phyloP scores from a whole-genome alignment of 2,797 vertebrate genomes.

The Pachyuromys duprasi region DNA sequence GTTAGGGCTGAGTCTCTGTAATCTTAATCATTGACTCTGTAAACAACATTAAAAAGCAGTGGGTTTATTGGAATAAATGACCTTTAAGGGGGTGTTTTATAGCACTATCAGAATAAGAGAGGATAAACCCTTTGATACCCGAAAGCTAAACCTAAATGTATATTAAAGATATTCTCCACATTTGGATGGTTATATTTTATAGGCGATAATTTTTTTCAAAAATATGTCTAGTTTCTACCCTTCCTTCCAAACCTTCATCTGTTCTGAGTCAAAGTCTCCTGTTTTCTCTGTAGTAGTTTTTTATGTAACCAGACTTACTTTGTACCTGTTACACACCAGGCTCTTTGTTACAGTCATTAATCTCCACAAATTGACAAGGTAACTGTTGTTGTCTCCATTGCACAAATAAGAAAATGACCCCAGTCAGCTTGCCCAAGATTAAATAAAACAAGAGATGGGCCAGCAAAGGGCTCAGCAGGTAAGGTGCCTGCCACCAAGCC shows the following conservation, averaged over 20 bases:
- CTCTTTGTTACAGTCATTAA: conserved; percentile 36
- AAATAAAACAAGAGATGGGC: conserved; percentile 17
- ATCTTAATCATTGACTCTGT: conserved; percentile 48
- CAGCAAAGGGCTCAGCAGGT: neutral
- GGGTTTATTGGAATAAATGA: conserved; percentile 45
- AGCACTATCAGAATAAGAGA: conserved; percentile 28
- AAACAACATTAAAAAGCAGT: conserved; percentile 51
- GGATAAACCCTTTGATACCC: conserved; percentile 28
- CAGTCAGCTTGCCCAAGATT: conserved; percentile 26
- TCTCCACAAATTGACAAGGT: conserved; percentile 24
- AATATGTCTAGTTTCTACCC: conserved; percentile 31
- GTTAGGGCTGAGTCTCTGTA: neutral
- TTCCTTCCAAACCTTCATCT: conserved; percentile 33
- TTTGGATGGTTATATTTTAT: conserved; percentile 10
- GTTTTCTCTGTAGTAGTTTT: neutral
- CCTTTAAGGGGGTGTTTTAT: conserved; percentile 46
- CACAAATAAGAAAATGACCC: conserved; percentile 31
- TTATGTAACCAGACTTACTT: neutral
- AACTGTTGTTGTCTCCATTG: conserved; percentile 40
- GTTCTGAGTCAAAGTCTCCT: conserved; percentile 43
- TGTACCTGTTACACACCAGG: neutral
- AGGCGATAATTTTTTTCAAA: conserved; percentile 57
- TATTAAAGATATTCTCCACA: neutral
- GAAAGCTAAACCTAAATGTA: conserved; percentile 43
- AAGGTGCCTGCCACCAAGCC: neutral